Base-by-base conservation (phyloP, 2,888 invertebrate species). In the Asteroscopus sphinx region DNA sequence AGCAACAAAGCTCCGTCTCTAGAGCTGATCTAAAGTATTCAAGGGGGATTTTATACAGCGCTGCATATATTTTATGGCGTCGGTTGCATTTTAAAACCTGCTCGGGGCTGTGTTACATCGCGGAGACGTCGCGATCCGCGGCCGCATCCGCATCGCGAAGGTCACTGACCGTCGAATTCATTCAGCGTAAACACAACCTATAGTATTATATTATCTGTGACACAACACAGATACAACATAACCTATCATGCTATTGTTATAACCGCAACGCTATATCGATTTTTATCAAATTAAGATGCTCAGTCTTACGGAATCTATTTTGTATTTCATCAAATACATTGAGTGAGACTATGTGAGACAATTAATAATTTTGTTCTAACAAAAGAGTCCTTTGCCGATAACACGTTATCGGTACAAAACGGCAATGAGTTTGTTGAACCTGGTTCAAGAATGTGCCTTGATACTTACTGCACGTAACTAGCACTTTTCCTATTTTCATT, bases 131-230 rank as follows among this genome's bases (percentile, higher is more conserved):
- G 54, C 61, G 65, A 76, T 78, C 79, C 79, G 77, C 76, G 67
- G 79, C 77, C 82, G 83, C 84, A 85, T 85, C 85, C 85, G 82
- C 85, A 86, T 86, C 86, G 85, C 84, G 87, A 88, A 88, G 92
- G 92, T 93, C 90, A 82, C 83, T 90, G 93, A 92, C 93, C 92
- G 87, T 86, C 88, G 75, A 90, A 92, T 83, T 82, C 86, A 87
- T 81, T 84, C 82, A 81, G 83, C 88, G 89, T 91, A 87, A 88
- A 90, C 85, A 85, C 77, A 83, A 80, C 77, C n/a, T n/a, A n/a
- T n/a, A 77, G 68, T 77, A 40, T 67, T 58, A 65, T 25, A 60
- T 56, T 67, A 67, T n/a, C n/a, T n/a, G n/a, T n/a, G n/a, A n/a
- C n/a, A n/a, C n/a, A n/a, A n/a, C n/a, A 51, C 67, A 57, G 33